Conservation (phyloP, 2,888 invertebrate genomes). For the Isoperla grammatica region DNA sequence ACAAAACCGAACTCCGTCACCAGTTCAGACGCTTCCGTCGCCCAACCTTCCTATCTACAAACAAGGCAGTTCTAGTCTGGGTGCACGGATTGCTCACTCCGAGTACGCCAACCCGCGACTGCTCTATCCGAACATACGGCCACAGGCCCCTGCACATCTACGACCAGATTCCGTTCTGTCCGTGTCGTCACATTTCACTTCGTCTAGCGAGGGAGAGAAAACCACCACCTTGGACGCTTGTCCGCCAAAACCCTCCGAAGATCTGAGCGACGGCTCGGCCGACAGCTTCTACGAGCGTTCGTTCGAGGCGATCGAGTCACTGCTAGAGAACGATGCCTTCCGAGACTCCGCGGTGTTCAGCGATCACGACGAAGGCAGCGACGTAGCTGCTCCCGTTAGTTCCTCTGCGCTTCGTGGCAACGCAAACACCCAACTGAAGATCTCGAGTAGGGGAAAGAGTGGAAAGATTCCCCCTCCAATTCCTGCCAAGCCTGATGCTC, state of each 20-base stretch:
- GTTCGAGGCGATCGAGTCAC: constrained; percentile 66
- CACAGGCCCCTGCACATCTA: constrained; percentile 36
- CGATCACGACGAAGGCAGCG: constrained; percentile 56
- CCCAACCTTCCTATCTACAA: constrained; percentile 57
- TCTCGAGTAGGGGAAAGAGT: not conserved
- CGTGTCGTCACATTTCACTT: constrained; percentile 52
- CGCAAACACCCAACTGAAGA: constrained; percentile 15
- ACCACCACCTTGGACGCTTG: constrained; percentile 34
- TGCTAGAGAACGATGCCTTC: constrained; percentile 62
- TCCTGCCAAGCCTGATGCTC: constrained; percentile 52
- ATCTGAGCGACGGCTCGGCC: constrained; percentile 47
- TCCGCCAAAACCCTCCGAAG: constrained; percentile 35
- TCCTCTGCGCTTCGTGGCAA: not conserved
- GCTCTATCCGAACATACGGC: constrained; percentile 46
- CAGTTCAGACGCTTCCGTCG: constrained; percentile 34
- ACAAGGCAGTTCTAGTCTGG: constrained; percentile 75
- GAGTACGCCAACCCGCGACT: constrained; percentile 81
- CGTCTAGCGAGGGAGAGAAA: constrained; percentile 49
- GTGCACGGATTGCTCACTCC: constrained; percentile 76
- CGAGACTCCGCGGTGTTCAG: constrained; percentile 81
- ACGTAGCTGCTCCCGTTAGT: not conserved
- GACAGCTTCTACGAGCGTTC: constrained; percentile 72
- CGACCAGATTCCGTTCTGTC: constrained; percentile 49
- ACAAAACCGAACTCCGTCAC: constrained; percentile 23
- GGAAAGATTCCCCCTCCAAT: constrained; percentile 58